Percentiles rank a stretch among this genome's conserved stretches.
Conservation (phyloP, 2,113 vertebrate genomes). For the Myotis yumanensis region DNA sequence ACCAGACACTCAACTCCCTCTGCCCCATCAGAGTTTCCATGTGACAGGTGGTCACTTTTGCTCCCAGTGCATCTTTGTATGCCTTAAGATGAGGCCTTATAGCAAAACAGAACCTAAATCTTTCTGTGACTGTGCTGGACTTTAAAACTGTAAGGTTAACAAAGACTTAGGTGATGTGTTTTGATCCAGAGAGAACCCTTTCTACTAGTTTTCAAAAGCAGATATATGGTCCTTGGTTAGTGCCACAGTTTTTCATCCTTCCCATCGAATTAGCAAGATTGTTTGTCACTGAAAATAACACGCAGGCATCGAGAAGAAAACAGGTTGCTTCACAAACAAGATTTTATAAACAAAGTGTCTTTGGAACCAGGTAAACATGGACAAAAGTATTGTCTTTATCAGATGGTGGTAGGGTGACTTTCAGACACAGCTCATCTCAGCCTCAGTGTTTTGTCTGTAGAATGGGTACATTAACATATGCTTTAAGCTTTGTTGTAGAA, state of each 20-base stretch:
- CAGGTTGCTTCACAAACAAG: not conserved
- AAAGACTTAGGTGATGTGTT: not conserved
- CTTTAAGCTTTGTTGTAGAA: not conserved
- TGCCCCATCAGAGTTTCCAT: not conserved
- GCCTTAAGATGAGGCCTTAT: not conserved
- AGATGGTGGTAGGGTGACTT: not conserved
- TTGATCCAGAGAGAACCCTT: not conserved
- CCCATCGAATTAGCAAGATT: not conserved
- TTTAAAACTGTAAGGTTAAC: not conserved
- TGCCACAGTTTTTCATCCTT: not conserved
- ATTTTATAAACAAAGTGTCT: not conserved
- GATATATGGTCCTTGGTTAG: not conserved
- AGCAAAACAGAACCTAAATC: not conserved
- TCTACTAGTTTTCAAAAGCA: not conserved
- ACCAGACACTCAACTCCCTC: not conserved
- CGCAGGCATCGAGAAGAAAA: not conserved
- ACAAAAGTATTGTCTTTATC: not conserved
- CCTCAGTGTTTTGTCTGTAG: not conserved
- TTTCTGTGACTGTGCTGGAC: not conserved
- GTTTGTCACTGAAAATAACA: not conserved
- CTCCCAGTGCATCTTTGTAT: not conserved
- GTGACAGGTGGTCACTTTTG: not conserved
- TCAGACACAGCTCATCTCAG: not conserved
- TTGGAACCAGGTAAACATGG: not conserved
- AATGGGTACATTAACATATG: not conserved